Conservation (phyloP, 2,888 invertebrate genomes). For the Teinopalpus imperialis region DNA sequence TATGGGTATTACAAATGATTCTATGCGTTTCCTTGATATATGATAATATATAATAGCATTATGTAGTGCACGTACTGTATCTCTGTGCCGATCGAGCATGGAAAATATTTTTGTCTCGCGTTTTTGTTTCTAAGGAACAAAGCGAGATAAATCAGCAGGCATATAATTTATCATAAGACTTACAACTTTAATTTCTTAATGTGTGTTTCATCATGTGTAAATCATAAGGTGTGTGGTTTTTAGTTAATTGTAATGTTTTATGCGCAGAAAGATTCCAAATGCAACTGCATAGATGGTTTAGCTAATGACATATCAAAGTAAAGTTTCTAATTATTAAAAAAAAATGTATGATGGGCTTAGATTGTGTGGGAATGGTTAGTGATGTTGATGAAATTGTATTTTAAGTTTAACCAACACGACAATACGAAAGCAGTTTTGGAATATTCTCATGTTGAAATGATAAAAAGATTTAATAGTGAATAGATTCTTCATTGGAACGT, state of each 20-base stretch:
- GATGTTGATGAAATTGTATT: slow-evolving; percentile 46
- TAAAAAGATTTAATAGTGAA: slow-evolving; percentile 75
- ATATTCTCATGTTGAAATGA: slow-evolving; percentile 68
- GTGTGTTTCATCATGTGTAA: slow-evolving; percentile 49
- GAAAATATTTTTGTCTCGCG: slow-evolving; percentile 24
- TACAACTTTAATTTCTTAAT: slow-evolving; percentile 43
- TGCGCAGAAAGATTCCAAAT: slow-evolving; percentile 80
- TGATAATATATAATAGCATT: slow-evolving; percentile 48
- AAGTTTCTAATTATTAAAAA: slow-evolving; percentile 65
- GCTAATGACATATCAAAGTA: slow-evolving; percentile 79
- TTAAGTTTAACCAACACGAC: slow-evolving; percentile 67
- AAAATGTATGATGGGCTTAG: slow-evolving; percentile 36
- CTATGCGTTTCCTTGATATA: slow-evolving; percentile 55
- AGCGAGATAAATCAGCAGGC: slow-evolving; percentile 17
- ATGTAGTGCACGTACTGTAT: slow-evolving; percentile 42
- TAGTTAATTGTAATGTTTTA: slow-evolving; percentile 66
- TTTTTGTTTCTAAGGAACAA: slow-evolving; percentile 22
- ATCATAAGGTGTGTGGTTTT: slow-evolving; percentile 70
- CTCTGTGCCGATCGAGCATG: slow-evolving; percentile 32
- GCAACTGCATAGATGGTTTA: slow-evolving; percentile 58
- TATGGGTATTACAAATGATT: slow-evolving; percentile 44
- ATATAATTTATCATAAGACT: slow-evolving; percentile 24
- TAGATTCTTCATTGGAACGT: slow-evolving; percentile 57
- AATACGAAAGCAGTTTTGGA: slow-evolving; percentile 65
- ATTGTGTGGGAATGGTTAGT: slow-evolving; percentile 58